These are phyloP conservation scores for Andricus grossulariae DNA, from an alignment of 1,140 invertebrate genomes.

Conservation along the genomic window DNA sequence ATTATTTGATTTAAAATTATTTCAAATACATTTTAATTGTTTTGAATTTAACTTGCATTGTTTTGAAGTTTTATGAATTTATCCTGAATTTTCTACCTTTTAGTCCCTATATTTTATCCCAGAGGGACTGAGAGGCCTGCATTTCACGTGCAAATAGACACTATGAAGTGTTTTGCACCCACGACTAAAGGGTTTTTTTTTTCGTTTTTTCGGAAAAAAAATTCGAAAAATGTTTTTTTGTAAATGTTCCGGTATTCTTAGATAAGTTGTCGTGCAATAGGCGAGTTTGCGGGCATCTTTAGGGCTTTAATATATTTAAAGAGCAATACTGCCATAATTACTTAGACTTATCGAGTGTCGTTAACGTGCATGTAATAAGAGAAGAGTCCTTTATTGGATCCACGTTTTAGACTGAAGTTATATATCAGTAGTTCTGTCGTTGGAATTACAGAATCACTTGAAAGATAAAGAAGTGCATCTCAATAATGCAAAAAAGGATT, in stretches of 20 bases:
- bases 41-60: too few species aligned
- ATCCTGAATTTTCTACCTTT: too few species aligned
- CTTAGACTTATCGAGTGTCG: conserved; percentile 5
- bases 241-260: background rate
- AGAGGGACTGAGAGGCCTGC: too few species aligned
- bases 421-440: too few species aligned
- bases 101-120: too few species aligned
- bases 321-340: conserved; percentile 13
- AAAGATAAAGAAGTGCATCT: too few species aligned
- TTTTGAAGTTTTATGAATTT: too few species aligned
- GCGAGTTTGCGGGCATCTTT: background rate
- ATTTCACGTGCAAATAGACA: background rate
- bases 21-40: too few species aligned
- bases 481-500: background rate
- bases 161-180: background rate
- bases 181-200: background rate
- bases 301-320: conserved; percentile 16
- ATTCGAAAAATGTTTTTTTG: background rate
- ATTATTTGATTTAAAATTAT: too few species aligned
- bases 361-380: conserved; percentile 11
- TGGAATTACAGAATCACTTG: too few species aligned
- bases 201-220: background rate
- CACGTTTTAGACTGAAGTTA: background rate
- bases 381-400: background rate
- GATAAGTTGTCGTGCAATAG: conserved; percentile 18